phyloP scores from a whole-genome alignment of 2,888 invertebrate genomes.

The Ramazzottius varieornatus region DNA sequence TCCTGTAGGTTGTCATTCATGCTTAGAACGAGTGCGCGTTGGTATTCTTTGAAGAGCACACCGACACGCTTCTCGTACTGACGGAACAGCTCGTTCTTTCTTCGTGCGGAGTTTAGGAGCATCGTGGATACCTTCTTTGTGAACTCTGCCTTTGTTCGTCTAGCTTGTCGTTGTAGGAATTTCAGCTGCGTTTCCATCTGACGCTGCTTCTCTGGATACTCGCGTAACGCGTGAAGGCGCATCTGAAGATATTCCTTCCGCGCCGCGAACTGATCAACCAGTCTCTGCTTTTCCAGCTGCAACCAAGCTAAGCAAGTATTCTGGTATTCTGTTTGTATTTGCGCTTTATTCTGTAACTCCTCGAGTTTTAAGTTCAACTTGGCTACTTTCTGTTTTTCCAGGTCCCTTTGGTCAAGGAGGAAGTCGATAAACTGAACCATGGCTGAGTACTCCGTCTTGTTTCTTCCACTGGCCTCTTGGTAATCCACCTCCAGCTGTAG shows the following conservation, averaged over 20 bases:
- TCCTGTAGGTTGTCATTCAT: slow-evolving; percentile 1
- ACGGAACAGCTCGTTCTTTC: background rate
- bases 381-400: background rate
- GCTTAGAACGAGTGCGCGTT: background rate
- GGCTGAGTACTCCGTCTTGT: background rate
- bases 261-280: background rate
- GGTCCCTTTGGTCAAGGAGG: background rate
- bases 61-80: background rate
- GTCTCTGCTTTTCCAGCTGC: background rate
- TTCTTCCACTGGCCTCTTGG: background rate
- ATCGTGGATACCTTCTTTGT: background rate
- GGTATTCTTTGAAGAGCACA: background rate
- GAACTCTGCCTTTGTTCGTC: background rate
- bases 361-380: background rate
- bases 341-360: background rate
- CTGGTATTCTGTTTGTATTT: background rate
- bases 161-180: background rate
- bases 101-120: background rate
- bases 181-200: background rate
- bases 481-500: background rate
- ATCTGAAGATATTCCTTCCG: background rate
- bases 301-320: background rate
- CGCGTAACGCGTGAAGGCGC: background rate
- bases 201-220: background rate
- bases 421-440: background rate